A percentile compares a stretch with the other conserved stretches of the same genome.
These are phyloP conservation scores for Drosophila bunnanda DNA, from an alignment of 2,888 invertebrate species.

Conservation along the genomic window DNA sequence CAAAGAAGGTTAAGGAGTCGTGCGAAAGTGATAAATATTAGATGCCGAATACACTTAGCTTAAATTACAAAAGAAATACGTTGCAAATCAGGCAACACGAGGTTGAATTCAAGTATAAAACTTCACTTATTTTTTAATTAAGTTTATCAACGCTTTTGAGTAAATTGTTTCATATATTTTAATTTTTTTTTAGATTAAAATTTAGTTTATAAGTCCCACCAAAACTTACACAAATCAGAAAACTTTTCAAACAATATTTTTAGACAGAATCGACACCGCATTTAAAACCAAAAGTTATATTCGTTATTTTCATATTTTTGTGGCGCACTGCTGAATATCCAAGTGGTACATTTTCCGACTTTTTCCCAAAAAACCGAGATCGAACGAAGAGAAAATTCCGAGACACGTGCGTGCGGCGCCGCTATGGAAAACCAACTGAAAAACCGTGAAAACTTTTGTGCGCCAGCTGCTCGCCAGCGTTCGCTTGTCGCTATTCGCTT, in stretches of 20 bases:
- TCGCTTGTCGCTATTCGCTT: neutral
- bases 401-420: slow-evolving; percentile 74
- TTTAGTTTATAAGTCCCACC: neutral
- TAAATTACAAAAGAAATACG: neutral
- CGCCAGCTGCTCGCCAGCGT: slow-evolving; percentile 29
- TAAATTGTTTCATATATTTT: neutral
- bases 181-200: too few species aligned
- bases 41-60: slow-evolving; percentile 3
- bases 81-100: neutral
- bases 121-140: neutral
- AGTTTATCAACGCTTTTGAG: neutral
- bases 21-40: neutral
- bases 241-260: slow-evolving; percentile 5
- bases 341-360: slow-evolving; percentile 26
- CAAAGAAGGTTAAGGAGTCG: slow-evolving; percentile 3
- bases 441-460: slow-evolving; percentile 33
- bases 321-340: slow-evolving; percentile 7
- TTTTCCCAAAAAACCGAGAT: slow-evolving; percentile 16
- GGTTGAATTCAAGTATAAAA: too few species aligned
- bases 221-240: slow-evolving; percentile 11
- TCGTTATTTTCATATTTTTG: slow-evolving; percentile 1
- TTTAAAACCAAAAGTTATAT: neutral
- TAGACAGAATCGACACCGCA: neutral
- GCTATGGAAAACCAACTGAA: slow-evolving; percentile 75
- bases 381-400: slow-evolving; percentile 46